Evolutionary conservation across 2,888 invertebrate species (phyloP), one percentile per base, ranked within the genome.

Genomic region (Napeogenes inachia): DNA sequence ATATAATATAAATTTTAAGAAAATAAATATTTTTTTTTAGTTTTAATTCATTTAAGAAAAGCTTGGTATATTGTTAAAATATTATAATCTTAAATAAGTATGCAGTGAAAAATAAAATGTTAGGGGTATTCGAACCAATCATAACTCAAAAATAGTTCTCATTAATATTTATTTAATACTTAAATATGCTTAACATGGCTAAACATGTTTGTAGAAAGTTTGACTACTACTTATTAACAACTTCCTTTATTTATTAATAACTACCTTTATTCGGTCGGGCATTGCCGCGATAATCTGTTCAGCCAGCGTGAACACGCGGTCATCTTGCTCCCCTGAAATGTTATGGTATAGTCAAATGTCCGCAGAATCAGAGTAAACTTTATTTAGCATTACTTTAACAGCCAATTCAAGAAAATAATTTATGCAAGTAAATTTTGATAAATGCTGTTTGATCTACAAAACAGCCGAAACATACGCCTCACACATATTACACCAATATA

Each of bases 231-330:
- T 35, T 21, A 21, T 21, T 21, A 21, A 21, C 21, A 21, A 21
- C 21, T 21, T 21, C 21, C 21, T 21, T 21, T 21, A 21, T 21
- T 21, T 21, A 21, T 21, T 21, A 21, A 21, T 21, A 42, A 72
- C 78, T 83, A 96, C 96, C 94, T 99, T 99, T 81, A 99, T 99
- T 76, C 98, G 93, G 73, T 98, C 98, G 64, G 99, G 99, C 93
- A 99, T 97, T 12, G 99, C 99, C 60, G 98, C 99, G 78, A 99
- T 99, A 75, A 99, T 99, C 91, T 99, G 98, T 84, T 98, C 98
- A 60, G 99, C 99, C 79, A 99, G 91, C 61, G 97, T 98, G 77
- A 97, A 92, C 69, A 98, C 97, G 78, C 96, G 94, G 75, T 95
- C 96, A 92, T 97, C 96, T 91, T 97, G 96, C 85, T 97, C 97